Conservation (phyloP, 2,888 invertebrate genomes). For the Pyrgus malvae region DNA sequence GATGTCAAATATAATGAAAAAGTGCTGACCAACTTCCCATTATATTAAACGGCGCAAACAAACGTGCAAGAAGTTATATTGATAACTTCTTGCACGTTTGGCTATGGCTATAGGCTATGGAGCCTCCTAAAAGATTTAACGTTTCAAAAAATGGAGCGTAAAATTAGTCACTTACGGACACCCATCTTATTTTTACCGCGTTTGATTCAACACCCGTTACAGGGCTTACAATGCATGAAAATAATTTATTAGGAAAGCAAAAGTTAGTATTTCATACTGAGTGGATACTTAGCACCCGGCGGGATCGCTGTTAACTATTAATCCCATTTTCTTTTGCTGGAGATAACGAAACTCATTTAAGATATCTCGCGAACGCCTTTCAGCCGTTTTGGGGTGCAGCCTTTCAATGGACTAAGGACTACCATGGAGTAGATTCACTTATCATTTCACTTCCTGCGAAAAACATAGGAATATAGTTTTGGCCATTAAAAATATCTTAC, state of each 20-base stretch:
- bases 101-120: too few species aligned
- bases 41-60: too few species aligned
- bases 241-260: conserved; percentile 36
- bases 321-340: conserved; percentile 74
- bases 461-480: too few species aligned
- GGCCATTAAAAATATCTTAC: background rate
- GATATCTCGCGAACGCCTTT: conserved; percentile 76
- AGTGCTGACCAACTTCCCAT: too few species aligned
- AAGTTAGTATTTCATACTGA: conserved; percentile 42
- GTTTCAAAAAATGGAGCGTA: too few species aligned
- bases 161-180: too few species aligned
- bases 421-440: conserved; percentile 41
- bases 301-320: conserved; percentile 75
- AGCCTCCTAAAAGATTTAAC: too few species aligned
- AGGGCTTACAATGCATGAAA: conserved; percentile 29
- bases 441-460: background rate
- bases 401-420: conserved; percentile 44
- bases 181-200: too few species aligned
- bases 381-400: conserved; percentile 74
- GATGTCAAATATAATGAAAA: too few species aligned
- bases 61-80: too few species aligned
- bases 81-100: too few species aligned
- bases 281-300: conserved; percentile 58
- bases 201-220: too few species aligned
- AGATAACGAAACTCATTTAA: conserved; percentile 82